Conservation (phyloP, 2,888 invertebrate species). For the Nipponacmea schrenckii region DNA sequence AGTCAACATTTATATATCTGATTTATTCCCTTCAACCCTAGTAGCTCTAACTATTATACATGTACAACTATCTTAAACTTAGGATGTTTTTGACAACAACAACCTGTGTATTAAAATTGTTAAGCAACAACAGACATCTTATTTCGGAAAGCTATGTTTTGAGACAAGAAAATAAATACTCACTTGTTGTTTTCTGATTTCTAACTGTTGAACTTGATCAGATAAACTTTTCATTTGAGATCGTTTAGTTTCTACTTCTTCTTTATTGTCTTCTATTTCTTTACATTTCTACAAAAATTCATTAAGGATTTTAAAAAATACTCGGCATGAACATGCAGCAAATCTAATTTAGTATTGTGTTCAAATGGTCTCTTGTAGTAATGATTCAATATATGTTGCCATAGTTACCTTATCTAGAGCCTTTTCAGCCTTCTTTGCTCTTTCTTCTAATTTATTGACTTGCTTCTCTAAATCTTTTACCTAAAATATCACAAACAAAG, state of each 20-base stretch:
- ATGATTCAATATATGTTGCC: too few relatives aligned
- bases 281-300: conserved; percentile 36
- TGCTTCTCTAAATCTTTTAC: conserved; percentile 39
- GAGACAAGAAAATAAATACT: not conserved
- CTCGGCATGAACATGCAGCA: too few relatives aligned
- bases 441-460: conserved; percentile 36
- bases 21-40: too few relatives aligned
- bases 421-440: conserved; percentile 30
- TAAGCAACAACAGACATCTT: too few relatives aligned
- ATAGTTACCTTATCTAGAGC: conserved; percentile 34
- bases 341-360: too few relatives aligned
- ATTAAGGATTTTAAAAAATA: too few relatives aligned
- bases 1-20: too few relatives aligned
- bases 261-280: conserved; percentile 34
- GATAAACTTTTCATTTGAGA: conserved; percentile 40
- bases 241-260: conserved; percentile 38
- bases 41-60: too few relatives aligned
- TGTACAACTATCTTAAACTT: too few relatives aligned
- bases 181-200: conserved; percentile 57
- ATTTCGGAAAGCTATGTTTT: not conserved
- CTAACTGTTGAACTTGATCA: conserved; percentile 49
- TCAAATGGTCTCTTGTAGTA: too few relatives aligned
- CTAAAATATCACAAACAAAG: conserved; percentile 25
- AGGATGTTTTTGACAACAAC: too few relatives aligned
- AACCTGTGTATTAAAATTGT: too few relatives aligned